Conservation (phyloP, 2,797 vertebrate genomes). For the Gymnoscopelus braueri region DNA sequence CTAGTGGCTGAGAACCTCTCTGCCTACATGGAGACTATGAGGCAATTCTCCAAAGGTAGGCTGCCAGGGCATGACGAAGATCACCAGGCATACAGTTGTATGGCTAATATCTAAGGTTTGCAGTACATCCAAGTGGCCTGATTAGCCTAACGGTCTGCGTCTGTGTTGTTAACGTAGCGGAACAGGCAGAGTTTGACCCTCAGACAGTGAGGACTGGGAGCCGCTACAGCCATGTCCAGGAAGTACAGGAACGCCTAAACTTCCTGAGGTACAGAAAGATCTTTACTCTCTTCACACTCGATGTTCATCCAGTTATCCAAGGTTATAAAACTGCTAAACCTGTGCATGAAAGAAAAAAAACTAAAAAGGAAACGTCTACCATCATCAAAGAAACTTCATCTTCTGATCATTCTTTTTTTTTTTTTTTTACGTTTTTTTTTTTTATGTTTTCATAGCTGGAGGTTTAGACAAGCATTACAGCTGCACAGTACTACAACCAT, state of each 20-base stretch:
- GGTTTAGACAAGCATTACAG: no score
- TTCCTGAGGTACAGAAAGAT: constrained; percentile 88
- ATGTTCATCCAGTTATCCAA: neutral
- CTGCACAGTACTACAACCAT: no score
- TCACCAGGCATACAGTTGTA: neutral
- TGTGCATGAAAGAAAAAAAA: no score
- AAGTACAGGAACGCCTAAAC: constrained; percentile 98
- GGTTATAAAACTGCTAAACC: neutral
- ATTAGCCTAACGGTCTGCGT: constrained; percentile 14
- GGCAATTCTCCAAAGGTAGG: constrained; percentile 96
- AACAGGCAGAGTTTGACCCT: constrained; percentile 97
- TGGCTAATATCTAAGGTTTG: neutral
- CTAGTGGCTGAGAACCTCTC: constrained; percentile 98
- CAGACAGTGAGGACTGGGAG: constrained; percentile 97
- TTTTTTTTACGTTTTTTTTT: no score
- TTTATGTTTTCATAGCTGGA: no score
- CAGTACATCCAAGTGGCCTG: neutral
- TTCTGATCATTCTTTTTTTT: no score
- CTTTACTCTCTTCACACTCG: neutral
- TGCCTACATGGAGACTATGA: constrained; percentile 99
- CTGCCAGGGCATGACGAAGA: neutral
- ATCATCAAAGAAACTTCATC: no score
- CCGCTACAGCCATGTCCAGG: constrained; percentile 98
- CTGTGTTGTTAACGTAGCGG: constrained; percentile 73
- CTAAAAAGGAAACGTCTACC: no score